Percentiles rank a stretch among this genome's conserved stretches.
phyloP scores from a whole-genome alignment of 2,797 vertebrate genomes.

The Microctenopoma lineatum region DNA sequence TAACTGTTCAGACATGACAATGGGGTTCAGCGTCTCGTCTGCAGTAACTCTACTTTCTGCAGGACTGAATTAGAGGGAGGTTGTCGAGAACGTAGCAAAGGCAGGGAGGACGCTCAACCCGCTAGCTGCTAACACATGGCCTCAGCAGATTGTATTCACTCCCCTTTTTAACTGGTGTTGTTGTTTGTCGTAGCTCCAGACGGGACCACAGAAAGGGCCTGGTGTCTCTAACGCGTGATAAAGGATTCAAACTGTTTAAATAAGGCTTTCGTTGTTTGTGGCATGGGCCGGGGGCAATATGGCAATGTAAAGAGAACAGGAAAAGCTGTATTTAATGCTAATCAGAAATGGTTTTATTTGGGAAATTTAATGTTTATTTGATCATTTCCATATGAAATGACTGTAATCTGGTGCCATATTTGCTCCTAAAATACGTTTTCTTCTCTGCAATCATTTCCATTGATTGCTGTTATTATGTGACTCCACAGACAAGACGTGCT shows the following conservation, averaged over 20 bases:
- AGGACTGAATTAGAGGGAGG: neutral
- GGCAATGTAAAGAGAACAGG: neutral
- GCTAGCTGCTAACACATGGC: slow-evolving; percentile 26
- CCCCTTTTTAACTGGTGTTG: slow-evolving; percentile 27
- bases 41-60: neutral
- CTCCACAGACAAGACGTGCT: slow-evolving; percentile 82
- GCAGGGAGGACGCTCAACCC: slow-evolving; percentile 1
- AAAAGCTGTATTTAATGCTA: slow-evolving; percentile 13
- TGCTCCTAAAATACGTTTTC: slow-evolving; percentile 31
- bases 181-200: slow-evolving; percentile 27
- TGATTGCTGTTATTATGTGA: slow-evolving; percentile 62
- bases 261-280: slow-evolving; percentile 20
- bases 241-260: slow-evolving; percentile 30
- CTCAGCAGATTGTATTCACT: slow-evolving; percentile 19
- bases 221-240: slow-evolving; percentile 32
- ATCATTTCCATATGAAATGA: slow-evolving; percentile 17
- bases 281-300: neutral
- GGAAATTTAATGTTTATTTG: slow-evolving; percentile 15
- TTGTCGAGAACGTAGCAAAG: neutral
- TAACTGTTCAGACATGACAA: neutral
- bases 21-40: neutral
- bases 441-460: slow-evolving; percentile 23
- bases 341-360: slow-evolving; percentile 1
- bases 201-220: slow-evolving; percentile 16
- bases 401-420: slow-evolving; percentile 9